phyloP scores from a whole-genome alignment of 2,888 invertebrate genomes.

The Encarsia formosa region DNA sequence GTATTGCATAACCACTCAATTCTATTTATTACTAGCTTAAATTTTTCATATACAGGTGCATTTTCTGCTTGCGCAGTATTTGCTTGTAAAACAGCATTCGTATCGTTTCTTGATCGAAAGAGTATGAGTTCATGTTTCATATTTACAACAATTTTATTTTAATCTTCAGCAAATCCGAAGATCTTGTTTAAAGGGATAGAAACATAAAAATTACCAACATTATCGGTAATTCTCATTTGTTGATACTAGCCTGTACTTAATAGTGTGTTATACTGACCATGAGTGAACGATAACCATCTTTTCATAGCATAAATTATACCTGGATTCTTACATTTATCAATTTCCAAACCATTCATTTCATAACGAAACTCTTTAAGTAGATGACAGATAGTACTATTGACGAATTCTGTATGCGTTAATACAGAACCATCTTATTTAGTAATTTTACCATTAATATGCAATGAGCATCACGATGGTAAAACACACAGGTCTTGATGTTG shows the following conservation, averaged over 20 bases:
- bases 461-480: too few species aligned
- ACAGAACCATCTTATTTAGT: background rate
- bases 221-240: too few species aligned
- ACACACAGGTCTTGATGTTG: too few species aligned
- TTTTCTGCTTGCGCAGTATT: background rate
- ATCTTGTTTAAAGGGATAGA: background rate
- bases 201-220: background rate
- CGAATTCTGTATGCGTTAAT: background rate
- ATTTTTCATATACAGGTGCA: background rate
- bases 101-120: conserved; percentile 5
- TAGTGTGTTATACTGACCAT: too few species aligned
- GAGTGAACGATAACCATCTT: too few species aligned
- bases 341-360: background rate
- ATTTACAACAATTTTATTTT: conserved; percentile 13
- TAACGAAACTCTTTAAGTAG: background rate
- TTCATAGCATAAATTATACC: too few species aligned
- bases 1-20: too few species aligned
- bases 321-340: too few species aligned
- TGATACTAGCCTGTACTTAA: too few species aligned
- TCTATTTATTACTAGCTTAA: too few species aligned
- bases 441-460: too few species aligned
- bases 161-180: conserved; percentile 22
- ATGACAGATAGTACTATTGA: background rate
- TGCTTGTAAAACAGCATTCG: conserved; percentile 6
- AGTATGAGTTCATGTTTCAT: conserved; percentile 16